A percentile compares a stretch with the other conserved stretches of the same genome.
Conservation (phyloP, 2,888 invertebrate genomes). For the Ceraclea dissimilis region DNA sequence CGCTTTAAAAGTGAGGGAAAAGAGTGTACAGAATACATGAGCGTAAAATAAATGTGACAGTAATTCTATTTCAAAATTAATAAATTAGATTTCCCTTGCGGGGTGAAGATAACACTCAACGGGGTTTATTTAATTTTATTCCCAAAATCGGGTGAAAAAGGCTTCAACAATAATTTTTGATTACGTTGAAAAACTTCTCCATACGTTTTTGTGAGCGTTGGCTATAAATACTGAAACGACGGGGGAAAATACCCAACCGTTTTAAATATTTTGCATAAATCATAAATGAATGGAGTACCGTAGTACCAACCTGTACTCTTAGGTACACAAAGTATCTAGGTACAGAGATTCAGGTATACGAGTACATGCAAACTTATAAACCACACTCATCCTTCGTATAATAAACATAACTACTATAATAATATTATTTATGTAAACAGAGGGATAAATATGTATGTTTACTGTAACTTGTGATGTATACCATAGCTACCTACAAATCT, state of each 20-base stretch:
- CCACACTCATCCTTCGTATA: too few relatives aligned
- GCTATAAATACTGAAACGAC: slow-evolving; percentile 13
- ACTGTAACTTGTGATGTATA: too few relatives aligned
- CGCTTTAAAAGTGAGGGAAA: too few relatives aligned
- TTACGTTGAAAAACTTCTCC: slow-evolving; percentile 13
- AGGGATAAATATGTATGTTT: too few relatives aligned
- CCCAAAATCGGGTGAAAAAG: slow-evolving; percentile 8
- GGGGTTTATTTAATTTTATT: slow-evolving; percentile 15
- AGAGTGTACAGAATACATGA: too few relatives aligned
- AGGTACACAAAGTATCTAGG: too few relatives aligned
- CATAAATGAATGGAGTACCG: slow-evolving; percentile 8
- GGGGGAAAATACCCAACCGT: slow-evolving; percentile 16
- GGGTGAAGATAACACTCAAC: slow-evolving; percentile 6
- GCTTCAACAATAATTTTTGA: slow-evolving; percentile 15
- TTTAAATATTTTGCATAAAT: slow-evolving; percentile 19
- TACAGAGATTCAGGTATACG: too few relatives aligned
- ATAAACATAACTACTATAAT: not conserved
- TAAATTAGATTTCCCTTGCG: slow-evolving; percentile 6
- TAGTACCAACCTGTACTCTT: too few relatives aligned
- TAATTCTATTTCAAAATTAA: slow-evolving; percentile 12
- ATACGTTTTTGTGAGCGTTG: slow-evolving; percentile 6
- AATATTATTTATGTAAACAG: not conserved
- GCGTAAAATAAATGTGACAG: slow-evolving; percentile 3
- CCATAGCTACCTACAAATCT: too few relatives aligned
- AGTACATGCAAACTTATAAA: too few relatives aligned